phyloP scores from a whole-genome alignment of 1,140 invertebrate species.

The Tribolium castaneum region DNA sequence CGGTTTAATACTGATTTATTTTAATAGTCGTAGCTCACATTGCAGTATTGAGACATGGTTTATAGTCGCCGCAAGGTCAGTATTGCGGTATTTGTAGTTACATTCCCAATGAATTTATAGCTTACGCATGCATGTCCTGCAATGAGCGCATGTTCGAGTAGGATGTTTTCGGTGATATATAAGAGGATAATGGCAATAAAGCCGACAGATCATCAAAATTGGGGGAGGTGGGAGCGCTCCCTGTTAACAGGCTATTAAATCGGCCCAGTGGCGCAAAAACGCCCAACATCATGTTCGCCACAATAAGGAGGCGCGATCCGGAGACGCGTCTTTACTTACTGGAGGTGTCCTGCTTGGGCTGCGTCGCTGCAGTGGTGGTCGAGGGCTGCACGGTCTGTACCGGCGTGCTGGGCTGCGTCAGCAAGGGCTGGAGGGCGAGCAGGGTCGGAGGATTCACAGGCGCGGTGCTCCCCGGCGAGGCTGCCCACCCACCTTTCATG shows the following conservation, averaged over 20 bases:
- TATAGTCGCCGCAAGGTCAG: background rate
- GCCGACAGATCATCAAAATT: background rate
- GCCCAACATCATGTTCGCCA: no score
- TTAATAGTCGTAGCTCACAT: background rate
- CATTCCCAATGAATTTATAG: background rate
- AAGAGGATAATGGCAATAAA: conserved; percentile 5
- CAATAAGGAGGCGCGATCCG: no score
- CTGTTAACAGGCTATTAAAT: no score
- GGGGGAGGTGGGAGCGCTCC: background rate
- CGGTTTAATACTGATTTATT: background rate
- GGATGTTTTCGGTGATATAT: background rate
- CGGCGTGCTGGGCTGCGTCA: conserved; percentile 51
- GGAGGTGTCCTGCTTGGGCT: conserved; percentile 59
- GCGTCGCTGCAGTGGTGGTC: conserved; percentile 31
- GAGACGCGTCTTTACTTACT: conserved; percentile 60
- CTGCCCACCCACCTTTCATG: conserved; percentile 62
- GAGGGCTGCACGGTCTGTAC: conserved; percentile 51
- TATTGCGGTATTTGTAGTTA: background rate
- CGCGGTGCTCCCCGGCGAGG: conserved; percentile 56
- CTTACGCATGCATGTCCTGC: background rate
- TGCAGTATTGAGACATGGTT: background rate
- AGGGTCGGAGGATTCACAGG: conserved; percentile 56
- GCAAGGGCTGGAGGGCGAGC: conserved; percentile 58
- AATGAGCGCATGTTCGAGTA: background rate
- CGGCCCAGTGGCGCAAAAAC: background rate